Base-by-base conservation (phyloP, 2,797 vertebrate species). In the Sebastiscus albofasciatus region DNA sequence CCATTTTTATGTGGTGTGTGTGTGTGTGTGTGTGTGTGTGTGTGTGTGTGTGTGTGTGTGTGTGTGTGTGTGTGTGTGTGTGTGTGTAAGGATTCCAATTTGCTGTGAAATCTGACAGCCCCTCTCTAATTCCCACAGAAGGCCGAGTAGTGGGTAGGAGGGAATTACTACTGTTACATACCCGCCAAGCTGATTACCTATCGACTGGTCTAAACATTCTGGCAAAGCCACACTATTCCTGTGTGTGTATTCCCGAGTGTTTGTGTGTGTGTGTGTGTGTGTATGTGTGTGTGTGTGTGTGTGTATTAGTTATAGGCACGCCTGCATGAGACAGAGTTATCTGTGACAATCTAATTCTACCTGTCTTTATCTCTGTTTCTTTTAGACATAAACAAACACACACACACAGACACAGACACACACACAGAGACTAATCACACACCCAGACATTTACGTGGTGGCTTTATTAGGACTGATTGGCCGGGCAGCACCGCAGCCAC, bases 81-180 rank as follows among this genome's bases (percentile, higher is more conserved):
- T 72, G 67, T 42, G 72, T 73, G 74, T 54, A n/a, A 70, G 67
- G 82, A 86, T 87, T 90, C 81, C 85, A 94, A 92, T 93, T 91
- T 92, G 82, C 82, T 72, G 82, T 75, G 79, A 87, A 87, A 89
- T 92, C 81, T 91, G 90, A 91, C 89, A 90, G 90, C 81, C 69
- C 52, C 79, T 88, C 92, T 88, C 89, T 89, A 90, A 93, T 92
- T 91, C 85, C 89, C 89, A 87, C 71, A 86, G 79, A 90, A 82
- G 79, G 78, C 83, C 26, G 9, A 87, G 81, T 59, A 46, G 76
- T 82, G 69, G 75, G 84, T 86, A 79, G 84, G 67, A 89, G 88
- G 85, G 90, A 93, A 93, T 93, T 90, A 90, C 89, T 83, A 87
- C 85, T 74, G 85, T 90, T 93, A 87, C 84, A 88, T 85, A 89